A percentile compares a stretch with the other conserved stretches of the same genome.
Conservation (phyloP, 2,797 vertebrate species). For the Alectoris magna region DNA sequence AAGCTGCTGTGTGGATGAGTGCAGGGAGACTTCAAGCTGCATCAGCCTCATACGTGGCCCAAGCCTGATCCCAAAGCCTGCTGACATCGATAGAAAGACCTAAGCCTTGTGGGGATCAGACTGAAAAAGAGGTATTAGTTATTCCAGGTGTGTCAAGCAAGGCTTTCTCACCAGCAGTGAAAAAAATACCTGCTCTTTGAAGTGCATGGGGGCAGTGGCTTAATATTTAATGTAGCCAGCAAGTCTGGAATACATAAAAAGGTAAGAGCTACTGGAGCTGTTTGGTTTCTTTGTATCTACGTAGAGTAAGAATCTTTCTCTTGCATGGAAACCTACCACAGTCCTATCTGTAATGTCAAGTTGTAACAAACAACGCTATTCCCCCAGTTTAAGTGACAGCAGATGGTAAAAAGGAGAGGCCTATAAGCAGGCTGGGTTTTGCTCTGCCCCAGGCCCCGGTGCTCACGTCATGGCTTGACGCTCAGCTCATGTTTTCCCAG, state of each 20-base stretch:
- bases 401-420: neutral
- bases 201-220: neutral
- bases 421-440: neutral
- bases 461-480: neutral
- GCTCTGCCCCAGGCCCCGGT: neutral
- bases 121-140: neutral
- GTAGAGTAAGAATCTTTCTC: neutral
- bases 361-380: accelerated
- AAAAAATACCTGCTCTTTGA: neutral
- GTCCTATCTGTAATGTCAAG: neutral
- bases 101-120: neutral
- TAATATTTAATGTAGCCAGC: neutral
- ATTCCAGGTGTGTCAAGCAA: neutral
- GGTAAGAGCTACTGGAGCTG: neutral
- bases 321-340: accelerated
- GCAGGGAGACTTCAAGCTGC: neutral
- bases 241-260: neutral
- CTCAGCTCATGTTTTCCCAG: accelerated
- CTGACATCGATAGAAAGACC: neutral
- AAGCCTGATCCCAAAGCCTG: neutral
- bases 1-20: neutral
- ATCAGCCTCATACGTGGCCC: neutral
- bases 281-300: neutral
- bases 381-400: accelerated
- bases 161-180: no score